Evolutionary conservation across 1,140 invertebrate species (phyloP).

Genomic region (Pseudomyrmex flavicornis): DNA sequence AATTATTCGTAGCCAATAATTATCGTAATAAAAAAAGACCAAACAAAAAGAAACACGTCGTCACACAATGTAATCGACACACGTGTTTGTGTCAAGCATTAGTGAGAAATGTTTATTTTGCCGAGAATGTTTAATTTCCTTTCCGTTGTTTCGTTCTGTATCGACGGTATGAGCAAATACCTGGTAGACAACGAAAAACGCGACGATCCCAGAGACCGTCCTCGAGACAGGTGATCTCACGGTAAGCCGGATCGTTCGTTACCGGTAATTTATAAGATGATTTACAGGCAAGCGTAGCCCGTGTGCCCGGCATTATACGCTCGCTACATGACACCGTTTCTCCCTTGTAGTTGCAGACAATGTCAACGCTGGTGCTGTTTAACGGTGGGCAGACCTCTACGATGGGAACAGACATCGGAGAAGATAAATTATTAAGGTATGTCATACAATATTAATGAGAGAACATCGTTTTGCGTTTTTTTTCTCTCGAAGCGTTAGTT

Average conservation of each 20-base stretch:
- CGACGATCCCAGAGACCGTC: slow-evolving; percentile 70
- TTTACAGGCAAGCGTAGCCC: slow-evolving; percentile 72
- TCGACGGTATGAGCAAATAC: slow-evolving; percentile 56
- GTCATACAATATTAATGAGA: slow-evolving; percentile 13
- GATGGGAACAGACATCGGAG: slow-evolving; percentile 8
- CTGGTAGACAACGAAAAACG: slow-evolving; percentile 73
- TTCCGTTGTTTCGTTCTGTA: background rate
- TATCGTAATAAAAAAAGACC: background rate
- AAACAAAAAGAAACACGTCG: too few relatives aligned
- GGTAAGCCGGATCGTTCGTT: slow-evolving; percentile 73
- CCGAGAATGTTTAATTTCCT: background rate
- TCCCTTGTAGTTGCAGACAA: slow-evolving; percentile 67
- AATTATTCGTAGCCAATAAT: background rate
- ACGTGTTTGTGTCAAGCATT: too few relatives aligned
- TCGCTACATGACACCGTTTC: slow-evolving; percentile 67
- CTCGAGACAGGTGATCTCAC: slow-evolving; percentile 69
- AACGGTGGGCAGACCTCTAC: slow-evolving; percentile 68
- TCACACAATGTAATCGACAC: background rate
- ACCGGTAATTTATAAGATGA: slow-evolving; percentile 73
- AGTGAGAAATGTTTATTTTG: slow-evolving; percentile 8
- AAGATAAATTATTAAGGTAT: slow-evolving; percentile 27
- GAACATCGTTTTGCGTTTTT: background rate
- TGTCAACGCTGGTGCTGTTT: slow-evolving; percentile 68
- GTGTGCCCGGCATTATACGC: slow-evolving; percentile 68
- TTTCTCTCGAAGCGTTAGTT: background rate